Evolutionary conservation across 2,888 invertebrate genomes (phyloP), one percentile per base, ranked within the genome.

Genomic region (Epinotia brunnichana): DNA sequence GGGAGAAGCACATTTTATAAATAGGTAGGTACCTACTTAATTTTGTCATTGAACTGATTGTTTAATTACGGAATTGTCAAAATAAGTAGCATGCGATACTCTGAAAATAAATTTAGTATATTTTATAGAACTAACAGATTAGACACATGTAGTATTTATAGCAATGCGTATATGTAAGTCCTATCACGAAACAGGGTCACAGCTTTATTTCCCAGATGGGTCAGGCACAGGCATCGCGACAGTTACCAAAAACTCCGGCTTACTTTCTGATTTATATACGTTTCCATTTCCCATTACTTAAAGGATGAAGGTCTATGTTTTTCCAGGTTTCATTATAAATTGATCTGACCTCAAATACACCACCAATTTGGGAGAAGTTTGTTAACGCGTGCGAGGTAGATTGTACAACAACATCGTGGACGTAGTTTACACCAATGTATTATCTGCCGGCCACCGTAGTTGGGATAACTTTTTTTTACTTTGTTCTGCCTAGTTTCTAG

Each of bases 121-220:
- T 4, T 51, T 15, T 9, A 13, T 54, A n/a, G 15, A 56, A 13
- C 29, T 29, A 63, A 19, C 51, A 53, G 11, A 63, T 35, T 53
- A 51, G 10, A 35, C 53, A 13, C 21, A 66, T 39, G 11, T 21
- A 56, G n/a, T 35, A 21, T 10, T 39, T 54, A 35, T 39, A 56
- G 17, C 13, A 41, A 54, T 51, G 21, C 44, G 44, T 48, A 56
- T 24, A 44, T 11, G 44, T 64, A 53, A 35, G 41, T 4, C 51
- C 19, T 17, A 54, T 29, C 17, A 70, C 53, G 53, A 54, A 54
- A 60, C 54, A 71, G 41, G 66, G 71, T 71, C 66, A 48, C 71
- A 54, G 35, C 67, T 72, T 68, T 72, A 72, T 72, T 72, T 72
- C 72, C 72, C 72, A 72, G 56, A 68, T 72, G 72, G 67, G 61